Percentiles rank a stretch among this genome's conserved stretches.
phyloP scores from a whole-genome alignment of 2,797 vertebrate genomes.

The Sebastes oblongus region DNA sequence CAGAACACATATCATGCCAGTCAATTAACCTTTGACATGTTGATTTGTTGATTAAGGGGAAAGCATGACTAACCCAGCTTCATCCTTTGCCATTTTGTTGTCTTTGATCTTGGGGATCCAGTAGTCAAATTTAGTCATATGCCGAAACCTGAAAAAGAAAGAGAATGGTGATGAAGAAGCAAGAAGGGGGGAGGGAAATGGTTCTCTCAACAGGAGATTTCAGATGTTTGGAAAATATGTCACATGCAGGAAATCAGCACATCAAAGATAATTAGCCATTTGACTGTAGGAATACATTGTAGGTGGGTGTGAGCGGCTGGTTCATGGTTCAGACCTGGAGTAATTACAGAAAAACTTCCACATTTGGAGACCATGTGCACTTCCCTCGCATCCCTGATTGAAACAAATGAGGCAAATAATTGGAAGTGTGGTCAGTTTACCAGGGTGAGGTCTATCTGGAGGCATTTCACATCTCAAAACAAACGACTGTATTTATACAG shows the following conservation, averaged over 20 bases:
- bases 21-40: slow-evolving; percentile 21
- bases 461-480: slow-evolving; percentile 47
- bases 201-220: background rate
- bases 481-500: slow-evolving; percentile 49
- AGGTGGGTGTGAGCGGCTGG: background rate
- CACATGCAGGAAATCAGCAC: slow-evolving; percentile 14
- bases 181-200: background rate
- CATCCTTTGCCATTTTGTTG: slow-evolving; percentile 23
- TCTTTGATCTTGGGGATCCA: slow-evolving; percentile 27
- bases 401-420: slow-evolving; percentile 76
- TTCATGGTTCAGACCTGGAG: slow-evolving; percentile 21
- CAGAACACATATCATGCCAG: background rate
- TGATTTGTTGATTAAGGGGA: slow-evolving; percentile 33
- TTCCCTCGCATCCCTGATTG: slow-evolving; percentile 61
- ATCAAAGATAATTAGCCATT: slow-evolving; percentile 5
- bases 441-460: slow-evolving; percentile 33
- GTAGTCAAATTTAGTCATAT: slow-evolving; percentile 9
- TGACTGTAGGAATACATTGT: background rate
- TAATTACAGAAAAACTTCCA: slow-evolving; percentile 34
- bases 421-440: slow-evolving; percentile 53
- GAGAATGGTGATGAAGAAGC: background rate
- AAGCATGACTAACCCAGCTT: slow-evolving; percentile 15
- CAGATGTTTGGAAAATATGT: slow-evolving; percentile 34
- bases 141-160: background rate
- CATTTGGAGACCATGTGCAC: slow-evolving; percentile 67